Conservation (phyloP, 2,797 vertebrate genomes). For the Botia kubotai region DNA sequence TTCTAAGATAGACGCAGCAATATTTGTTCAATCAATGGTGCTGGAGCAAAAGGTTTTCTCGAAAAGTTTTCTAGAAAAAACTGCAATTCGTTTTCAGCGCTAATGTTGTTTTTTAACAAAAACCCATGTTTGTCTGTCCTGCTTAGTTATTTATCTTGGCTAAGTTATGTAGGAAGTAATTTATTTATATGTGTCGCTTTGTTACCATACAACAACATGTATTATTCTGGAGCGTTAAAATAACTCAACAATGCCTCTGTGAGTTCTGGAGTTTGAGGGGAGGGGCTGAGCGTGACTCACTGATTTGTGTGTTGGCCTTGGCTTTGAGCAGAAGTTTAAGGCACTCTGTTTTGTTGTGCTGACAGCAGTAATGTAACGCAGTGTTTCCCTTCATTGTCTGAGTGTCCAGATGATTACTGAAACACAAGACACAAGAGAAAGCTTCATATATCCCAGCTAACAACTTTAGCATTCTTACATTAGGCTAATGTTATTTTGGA, state of each 20-base stretch:
- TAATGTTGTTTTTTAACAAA: too few species aligned
- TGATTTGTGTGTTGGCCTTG: slow-evolving; percentile 79
- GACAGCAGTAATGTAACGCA: slow-evolving; percentile 83
- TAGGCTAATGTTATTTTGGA: too few species aligned
- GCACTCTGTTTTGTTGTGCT: slow-evolving; percentile 84
- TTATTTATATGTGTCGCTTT: not conserved
- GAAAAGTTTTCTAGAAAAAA: too few species aligned
- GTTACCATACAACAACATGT: not conserved
- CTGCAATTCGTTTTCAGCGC: too few species aligned
- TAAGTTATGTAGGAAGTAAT: not conserved
- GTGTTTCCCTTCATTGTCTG: slow-evolving; percentile 81
- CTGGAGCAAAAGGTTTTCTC: too few species aligned
- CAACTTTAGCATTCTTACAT: too few species aligned
- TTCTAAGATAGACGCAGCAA: too few species aligned
- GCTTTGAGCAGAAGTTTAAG: slow-evolving; percentile 85
- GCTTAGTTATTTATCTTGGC: not conserved
- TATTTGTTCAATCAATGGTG: too few species aligned
- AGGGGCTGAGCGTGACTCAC: slow-evolving; percentile 68
- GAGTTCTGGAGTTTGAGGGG: not conserved
- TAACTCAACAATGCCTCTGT: not conserved
- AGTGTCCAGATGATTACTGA: slow-evolving; percentile 76
- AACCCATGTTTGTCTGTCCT: too few species aligned
- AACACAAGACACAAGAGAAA: not conserved
- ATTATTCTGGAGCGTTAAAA: not conserved
- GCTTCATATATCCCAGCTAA: too few species aligned